Percentiles rank a stretch among this genome's conserved stretches.
Conservation (phyloP, 2,888 invertebrate genomes). For the Eristalis tenax region DNA sequence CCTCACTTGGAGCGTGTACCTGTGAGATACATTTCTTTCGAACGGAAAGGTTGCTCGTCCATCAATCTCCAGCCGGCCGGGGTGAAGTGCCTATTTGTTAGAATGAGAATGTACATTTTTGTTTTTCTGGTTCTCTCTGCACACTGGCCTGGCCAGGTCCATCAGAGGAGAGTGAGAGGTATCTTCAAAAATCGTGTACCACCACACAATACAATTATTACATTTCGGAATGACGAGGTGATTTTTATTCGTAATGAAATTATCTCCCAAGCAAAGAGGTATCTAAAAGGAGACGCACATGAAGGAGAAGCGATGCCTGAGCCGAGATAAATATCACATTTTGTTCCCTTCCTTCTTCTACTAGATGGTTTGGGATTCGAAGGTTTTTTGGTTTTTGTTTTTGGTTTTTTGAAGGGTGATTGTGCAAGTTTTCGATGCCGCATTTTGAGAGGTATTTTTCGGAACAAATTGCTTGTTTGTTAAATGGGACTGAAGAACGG, state of each 20-base stretch:
- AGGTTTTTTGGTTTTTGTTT: background rate
- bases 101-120: constrained; percentile 56
- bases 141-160: background rate
- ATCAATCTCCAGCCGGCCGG: constrained; percentile 58
- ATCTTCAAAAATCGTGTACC: constrained; percentile 69
- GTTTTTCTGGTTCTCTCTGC: constrained; percentile 2
- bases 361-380: background rate
- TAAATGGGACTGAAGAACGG: constrained; percentile 46
- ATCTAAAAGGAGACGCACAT: constrained; percentile 2
- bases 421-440: constrained; percentile 40
- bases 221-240: constrained; percentile 66
- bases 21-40: constrained; percentile 14
- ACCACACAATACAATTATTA: constrained; percentile 69
- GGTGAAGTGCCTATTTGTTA: constrained; percentile 70
- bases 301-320: constrained; percentile 32
- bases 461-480: constrained; percentile 67
- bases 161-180: constrained; percentile 12
- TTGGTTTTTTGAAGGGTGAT: constrained; percentile 25
- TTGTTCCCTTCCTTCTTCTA: background rate
- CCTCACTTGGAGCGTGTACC: background rate
- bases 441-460: constrained; percentile 54
- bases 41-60: constrained; percentile 62
- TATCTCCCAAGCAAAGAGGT: constrained; percentile 21
- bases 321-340: constrained; percentile 28
- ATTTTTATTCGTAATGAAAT: constrained; percentile 68